Conservation (phyloP, 2,888 invertebrate genomes). For the Himalopsyche kuldschensis region DNA sequence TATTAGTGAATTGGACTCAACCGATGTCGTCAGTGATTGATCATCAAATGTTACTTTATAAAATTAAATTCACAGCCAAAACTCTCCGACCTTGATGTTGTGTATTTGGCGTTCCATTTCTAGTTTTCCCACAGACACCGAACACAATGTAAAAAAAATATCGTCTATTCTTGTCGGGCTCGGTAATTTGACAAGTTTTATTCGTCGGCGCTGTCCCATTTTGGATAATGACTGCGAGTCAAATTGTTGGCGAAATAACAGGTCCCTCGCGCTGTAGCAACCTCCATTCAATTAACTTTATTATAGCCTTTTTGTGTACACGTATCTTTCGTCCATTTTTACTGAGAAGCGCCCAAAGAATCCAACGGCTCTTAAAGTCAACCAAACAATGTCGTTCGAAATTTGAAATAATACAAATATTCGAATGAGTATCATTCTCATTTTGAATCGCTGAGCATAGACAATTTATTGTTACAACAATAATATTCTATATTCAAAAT, state of each 20-base stretch:
- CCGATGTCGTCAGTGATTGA: no score
- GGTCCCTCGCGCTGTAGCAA: background rate
- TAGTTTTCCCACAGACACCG: background rate
- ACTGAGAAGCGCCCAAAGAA: background rate
- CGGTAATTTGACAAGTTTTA: conserved; percentile 7
- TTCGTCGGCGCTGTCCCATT: conserved; percentile 5
- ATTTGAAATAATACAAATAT: background rate
- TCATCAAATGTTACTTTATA: background rate
- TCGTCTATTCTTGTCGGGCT: background rate
- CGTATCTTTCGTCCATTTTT: background rate
- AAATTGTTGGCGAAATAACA: conserved; percentile 12
- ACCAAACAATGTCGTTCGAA: background rate
- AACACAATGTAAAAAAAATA: background rate
- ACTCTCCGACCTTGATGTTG: background rate
- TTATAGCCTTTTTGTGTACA: conserved; percentile 11
- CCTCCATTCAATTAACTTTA: conserved; percentile 18
- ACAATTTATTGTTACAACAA: no score
- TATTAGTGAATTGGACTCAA: no score
- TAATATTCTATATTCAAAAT: no score
- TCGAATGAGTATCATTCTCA: no score
- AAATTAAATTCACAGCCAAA: background rate
- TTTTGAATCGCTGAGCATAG: no score
- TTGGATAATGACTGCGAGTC: background rate
- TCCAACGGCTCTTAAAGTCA: background rate
- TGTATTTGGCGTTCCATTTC: background rate